Evolutionary conservation across 2,113 vertebrate genomes (phyloP).

Genomic region (Numenius arquata): DNA sequence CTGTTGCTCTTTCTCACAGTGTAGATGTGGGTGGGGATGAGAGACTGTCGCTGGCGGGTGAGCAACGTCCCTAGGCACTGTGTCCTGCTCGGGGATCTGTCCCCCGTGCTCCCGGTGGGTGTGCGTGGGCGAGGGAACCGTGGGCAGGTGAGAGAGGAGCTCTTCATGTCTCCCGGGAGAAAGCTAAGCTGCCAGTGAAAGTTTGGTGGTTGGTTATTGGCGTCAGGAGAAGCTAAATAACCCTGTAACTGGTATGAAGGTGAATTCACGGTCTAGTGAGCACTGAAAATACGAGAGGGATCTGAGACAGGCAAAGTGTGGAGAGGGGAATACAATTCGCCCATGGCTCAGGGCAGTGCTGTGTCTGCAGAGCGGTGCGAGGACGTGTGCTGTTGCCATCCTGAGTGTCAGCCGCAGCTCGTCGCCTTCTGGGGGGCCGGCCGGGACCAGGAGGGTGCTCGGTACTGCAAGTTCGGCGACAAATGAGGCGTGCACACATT

Average conservation of each 20-base stretch:
- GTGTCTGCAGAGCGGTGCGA: not conserved
- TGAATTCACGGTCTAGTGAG: constrained; percentile 83
- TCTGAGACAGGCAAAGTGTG: constrained; percentile 57
- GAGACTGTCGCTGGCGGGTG: not conserved
- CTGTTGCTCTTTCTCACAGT: not conserved
- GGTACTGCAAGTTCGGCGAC: accelerated
- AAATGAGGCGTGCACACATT: not conserved
- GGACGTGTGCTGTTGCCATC: not conserved
- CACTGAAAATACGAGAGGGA: constrained; percentile 76
- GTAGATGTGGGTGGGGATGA: not conserved
- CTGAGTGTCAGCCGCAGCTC: not conserved
- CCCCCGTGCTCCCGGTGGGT: not conserved
- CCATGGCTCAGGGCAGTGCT: constrained; percentile 29
- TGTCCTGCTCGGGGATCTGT: not conserved
- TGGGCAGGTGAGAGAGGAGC: not conserved
- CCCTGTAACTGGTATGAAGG: constrained; percentile 84
- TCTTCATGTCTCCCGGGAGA: not conserved
- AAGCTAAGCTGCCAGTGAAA: constrained; percentile 58
- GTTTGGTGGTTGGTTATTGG: constrained; percentile 76
- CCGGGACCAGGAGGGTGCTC: not conserved
- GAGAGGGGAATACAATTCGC: not conserved
- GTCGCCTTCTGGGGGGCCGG: not conserved
- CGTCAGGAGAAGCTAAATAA: constrained; percentile 78
- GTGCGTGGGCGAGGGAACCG: not conserved
- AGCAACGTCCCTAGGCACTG: not conserved